These are phyloP conservation scores for Brenthis daphne DNA, from an alignment of 2,888 invertebrate genomes.

Conservation along the genomic window DNA sequence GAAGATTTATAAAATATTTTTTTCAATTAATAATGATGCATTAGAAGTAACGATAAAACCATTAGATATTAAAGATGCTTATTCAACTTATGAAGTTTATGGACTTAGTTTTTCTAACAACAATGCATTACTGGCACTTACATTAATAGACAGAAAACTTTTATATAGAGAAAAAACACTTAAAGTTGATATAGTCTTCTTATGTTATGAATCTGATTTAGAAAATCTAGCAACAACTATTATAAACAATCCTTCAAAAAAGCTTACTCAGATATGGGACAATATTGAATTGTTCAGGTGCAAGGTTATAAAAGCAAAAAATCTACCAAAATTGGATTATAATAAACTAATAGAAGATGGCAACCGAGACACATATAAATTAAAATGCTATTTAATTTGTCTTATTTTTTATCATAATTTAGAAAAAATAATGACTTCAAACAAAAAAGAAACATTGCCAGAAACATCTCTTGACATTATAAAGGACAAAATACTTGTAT, in stretches of 20 bases:
- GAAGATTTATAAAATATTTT: conserved; percentile 55
- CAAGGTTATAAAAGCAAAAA: conserved; percentile 57
- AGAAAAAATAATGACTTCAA: conserved; percentile 47
- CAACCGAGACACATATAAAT: conserved; percentile 53
- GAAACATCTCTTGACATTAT: conserved; percentile 55
- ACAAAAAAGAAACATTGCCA: conserved; percentile 46
- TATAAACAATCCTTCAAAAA: conserved; percentile 55
- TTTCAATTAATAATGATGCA: conserved; percentile 37
- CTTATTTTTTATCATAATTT: conserved; percentile 51
- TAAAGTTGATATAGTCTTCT: conserved; percentile 56
- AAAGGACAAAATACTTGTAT: conserved; percentile 58
- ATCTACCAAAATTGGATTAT: conserved; percentile 54
- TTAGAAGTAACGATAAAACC: conserved; percentile 46
- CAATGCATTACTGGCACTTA: conserved; percentile 51
- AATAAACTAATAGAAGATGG: conserved; percentile 49
- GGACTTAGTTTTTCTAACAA: conserved; percentile 56
- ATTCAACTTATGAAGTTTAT: conserved; percentile 52
- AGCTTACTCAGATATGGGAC: conserved; percentile 61
- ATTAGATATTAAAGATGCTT: conserved; percentile 53
- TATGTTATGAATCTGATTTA: conserved; percentile 46
- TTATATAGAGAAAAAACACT: conserved; percentile 54
- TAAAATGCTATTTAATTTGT: conserved; percentile 63
- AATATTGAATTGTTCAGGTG: conserved; percentile 62
- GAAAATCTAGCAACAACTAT: conserved; percentile 46
- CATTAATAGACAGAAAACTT: conserved; percentile 54